phyloP scores from a whole-genome alignment of 2,113 vertebrate species.

The Cranoglanis bouderius region DNA sequence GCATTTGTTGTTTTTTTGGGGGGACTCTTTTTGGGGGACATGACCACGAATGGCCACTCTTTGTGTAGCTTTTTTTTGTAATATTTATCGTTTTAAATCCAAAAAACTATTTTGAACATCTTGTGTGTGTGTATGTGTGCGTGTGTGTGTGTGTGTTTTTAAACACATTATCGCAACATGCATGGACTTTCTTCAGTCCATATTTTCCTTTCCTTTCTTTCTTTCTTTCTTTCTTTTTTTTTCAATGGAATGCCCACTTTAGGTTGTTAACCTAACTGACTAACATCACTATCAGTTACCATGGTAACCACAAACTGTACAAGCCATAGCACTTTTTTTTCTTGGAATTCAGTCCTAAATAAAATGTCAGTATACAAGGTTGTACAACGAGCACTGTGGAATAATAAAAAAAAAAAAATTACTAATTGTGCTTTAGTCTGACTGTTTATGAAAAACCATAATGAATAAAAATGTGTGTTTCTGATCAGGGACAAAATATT shows the following conservation, averaged over 20 bases:
- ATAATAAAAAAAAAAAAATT: not conserved
- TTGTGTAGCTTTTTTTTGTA: too few species aligned
- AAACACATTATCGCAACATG: not conserved
- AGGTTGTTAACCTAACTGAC: not conserved
- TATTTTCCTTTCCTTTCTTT: not conserved
- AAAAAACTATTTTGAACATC: not conserved
- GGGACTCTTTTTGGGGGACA: too few species aligned
- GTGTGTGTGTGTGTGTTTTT: too few species aligned
- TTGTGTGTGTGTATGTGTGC: too few species aligned
- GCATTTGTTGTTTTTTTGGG: not conserved
- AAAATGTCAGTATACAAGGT: conserved; percentile 6
- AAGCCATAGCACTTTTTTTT: not conserved
- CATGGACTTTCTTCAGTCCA: not conserved
- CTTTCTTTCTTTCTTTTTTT: not conserved
- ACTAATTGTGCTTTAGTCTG: not conserved
- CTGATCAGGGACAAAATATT: not conserved
- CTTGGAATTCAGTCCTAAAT: not conserved
- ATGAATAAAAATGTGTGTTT: not conserved
- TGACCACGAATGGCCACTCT: too few species aligned
- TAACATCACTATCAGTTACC: not conserved
- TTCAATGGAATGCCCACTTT: not conserved
- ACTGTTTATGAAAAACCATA: not conserved
- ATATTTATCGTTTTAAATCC: too few species aligned
- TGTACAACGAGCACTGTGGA: not conserved
- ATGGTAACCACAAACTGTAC: not conserved